phyloP scores from a whole-genome alignment of 2,797 vertebrate genomes.

The Protonibea diacanthus region DNA sequence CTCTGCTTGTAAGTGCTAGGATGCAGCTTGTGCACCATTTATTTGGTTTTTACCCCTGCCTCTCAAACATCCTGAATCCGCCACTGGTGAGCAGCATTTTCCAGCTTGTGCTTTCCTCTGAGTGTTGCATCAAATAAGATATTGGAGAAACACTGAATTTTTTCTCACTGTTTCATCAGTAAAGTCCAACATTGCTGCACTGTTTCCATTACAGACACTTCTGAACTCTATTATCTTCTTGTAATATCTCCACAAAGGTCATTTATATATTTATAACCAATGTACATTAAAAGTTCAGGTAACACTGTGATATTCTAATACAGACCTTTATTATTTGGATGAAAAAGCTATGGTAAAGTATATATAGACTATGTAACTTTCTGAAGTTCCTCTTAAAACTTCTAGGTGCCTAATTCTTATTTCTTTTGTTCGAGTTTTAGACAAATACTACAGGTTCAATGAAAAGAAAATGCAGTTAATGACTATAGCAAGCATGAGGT shows the following conservation, averaged over 20 bases:
- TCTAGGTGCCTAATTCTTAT: background rate
- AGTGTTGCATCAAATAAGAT: constrained; percentile 43
- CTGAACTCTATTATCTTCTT: constrained; percentile 28
- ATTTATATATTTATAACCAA: constrained; percentile 58
- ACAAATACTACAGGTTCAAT: background rate
- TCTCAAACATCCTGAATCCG: too few relatives aligned
- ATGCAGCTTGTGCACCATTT: too few relatives aligned
- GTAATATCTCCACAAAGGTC: constrained; percentile 30
- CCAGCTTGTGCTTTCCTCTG: background rate
- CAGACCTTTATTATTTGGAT: background rate
- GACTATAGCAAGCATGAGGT: constrained; percentile 13
- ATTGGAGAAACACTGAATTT: constrained; percentile 25
- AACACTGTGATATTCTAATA: constrained; percentile 4
- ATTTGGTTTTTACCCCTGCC: too few relatives aligned
- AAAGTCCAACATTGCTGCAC: constrained; percentile 19
- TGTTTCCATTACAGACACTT: constrained; percentile 28
- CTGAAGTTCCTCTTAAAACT: constrained; percentile 9
- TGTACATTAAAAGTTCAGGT: constrained; percentile 39
- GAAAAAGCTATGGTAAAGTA: constrained; percentile 24
- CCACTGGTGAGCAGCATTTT: constrained; percentile 8
- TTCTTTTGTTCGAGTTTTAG: background rate
- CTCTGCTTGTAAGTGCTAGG: background rate
- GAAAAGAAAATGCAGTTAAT: constrained; percentile 9
- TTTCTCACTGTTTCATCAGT: constrained; percentile 39
- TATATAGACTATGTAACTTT: constrained; percentile 16